A percentile compares a stretch with the other conserved stretches of the same genome.
Conservation (phyloP, 2,888 invertebrate species). For the Actias luna region DNA sequence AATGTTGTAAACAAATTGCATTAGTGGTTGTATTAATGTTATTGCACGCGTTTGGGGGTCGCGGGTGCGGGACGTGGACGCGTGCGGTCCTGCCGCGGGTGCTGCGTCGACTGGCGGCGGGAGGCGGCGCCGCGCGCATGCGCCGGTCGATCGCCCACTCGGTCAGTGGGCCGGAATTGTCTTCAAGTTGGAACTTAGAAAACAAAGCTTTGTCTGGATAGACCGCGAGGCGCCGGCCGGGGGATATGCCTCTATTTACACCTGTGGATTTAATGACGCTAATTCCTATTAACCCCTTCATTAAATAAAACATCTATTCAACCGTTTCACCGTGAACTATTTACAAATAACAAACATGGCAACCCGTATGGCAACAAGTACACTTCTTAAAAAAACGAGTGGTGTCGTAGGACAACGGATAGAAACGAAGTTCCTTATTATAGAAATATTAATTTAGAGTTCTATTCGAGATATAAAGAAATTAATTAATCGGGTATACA, state of each 20-base stretch:
- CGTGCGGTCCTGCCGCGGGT: constrained; percentile 61
- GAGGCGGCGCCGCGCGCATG: constrained; percentile 55
- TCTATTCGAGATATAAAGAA: no score
- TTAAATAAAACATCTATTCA: background rate
- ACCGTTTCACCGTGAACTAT: background rate
- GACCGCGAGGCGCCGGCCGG: constrained; percentile 76
- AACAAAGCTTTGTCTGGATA: constrained; percentile 76
- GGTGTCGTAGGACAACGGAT: no score
- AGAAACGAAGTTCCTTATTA: no score
- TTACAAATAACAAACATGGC: background rate
- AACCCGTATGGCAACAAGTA: no score
- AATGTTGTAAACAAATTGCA: constrained; percentile 37
- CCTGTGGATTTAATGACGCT: constrained; percentile 53
- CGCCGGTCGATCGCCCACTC: constrained; percentile 77
- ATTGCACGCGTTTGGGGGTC: constrained; percentile 29
- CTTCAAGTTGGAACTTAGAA: constrained; percentile 56
- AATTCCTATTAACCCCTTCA: constrained; percentile 9
- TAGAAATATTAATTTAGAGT: no score
- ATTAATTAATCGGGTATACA: no score
- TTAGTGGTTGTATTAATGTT: constrained; percentile 20
- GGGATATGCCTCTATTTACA: constrained; percentile 56
- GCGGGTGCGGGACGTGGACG: constrained; percentile 27
- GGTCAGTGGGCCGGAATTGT: constrained; percentile 74
- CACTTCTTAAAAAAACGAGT: no score
- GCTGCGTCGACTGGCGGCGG: constrained; percentile 52